Evolutionary conservation across 2,888 invertebrate species (phyloP), one percentile per base, ranked within the genome.

Genomic region (Hypena proboscidalis): DNA sequence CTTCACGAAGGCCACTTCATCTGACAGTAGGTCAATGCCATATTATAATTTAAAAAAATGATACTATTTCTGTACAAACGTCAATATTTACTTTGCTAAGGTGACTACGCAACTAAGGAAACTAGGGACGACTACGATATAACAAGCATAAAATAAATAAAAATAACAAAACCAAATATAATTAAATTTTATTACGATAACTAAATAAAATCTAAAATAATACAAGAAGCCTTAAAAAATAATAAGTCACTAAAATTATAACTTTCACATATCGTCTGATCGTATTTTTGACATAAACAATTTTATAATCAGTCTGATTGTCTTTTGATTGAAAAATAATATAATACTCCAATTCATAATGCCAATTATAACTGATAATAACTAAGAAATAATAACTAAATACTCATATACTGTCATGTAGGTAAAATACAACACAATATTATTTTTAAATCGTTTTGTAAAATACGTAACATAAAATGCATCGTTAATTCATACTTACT

Each of bases 141-240:
- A 44, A n/a, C 19, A 25, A 40, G 23, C 36, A 58, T 39, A 50
- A 8, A 48, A 67, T 27, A 15, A 36, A 42, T 6, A 40, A 47
- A 66, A 55, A 54, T 72, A 73, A 67, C 49, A 70, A 68, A 71
- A 60, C 55, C 64, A 67, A 36, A 56, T 48, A 58, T 70, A 61
- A 63, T 56, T 58, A 46, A 54, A 45, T 47, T 58, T 68, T 68
- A 75, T 70, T 68, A 55, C 62, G 37, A 56, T 58, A 73, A 73
- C 64, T 67, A 67, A 74, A 72, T 70, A 70, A 74, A 77, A 71
- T 62, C 48, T 40, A 68, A 73, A 74, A 53, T 58, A 74, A 69
- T 73, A 75, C 70, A 73, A 29, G 46, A 67, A 58, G 51, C 63
- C 62, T 65, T 64, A 66, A 62, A 59, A 58, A 62, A 65, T 58